Percentiles rank a stretch among this genome's conserved stretches.
phyloP scores from a whole-genome alignment of 2,113 vertebrate genomes.

The Erythrolamprus reginae region DNA sequence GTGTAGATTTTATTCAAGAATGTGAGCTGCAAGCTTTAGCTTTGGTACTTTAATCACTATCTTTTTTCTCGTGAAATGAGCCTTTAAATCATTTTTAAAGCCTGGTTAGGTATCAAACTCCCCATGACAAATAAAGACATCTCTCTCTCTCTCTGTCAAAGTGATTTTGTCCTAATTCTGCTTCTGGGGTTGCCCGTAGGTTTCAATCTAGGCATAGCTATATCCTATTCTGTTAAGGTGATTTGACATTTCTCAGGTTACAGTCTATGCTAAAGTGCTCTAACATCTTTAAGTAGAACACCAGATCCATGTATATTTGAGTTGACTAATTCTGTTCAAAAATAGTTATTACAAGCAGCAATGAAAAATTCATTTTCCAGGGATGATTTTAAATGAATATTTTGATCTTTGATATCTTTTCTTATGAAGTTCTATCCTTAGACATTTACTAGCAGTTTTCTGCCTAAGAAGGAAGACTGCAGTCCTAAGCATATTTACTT shows the following conservation, averaged over 20 bases:
- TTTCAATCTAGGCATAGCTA: background rate
- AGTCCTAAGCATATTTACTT: background rate
- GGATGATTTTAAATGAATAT: background rate
- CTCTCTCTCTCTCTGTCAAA: background rate
- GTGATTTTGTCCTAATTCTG: background rate
- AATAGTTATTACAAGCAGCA: background rate
- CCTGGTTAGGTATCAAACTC: background rate
- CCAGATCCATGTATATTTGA: background rate
- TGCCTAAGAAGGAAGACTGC: background rate
- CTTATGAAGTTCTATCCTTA: background rate
- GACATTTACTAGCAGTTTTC: background rate
- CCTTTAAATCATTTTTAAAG: constrained; percentile 25
- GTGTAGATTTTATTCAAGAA: constrained; percentile 38
- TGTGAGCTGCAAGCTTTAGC: constrained; percentile 10
- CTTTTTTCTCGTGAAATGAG: constrained; percentile 13
- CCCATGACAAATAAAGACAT: background rate
- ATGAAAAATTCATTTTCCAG: background rate
- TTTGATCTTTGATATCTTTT: background rate
- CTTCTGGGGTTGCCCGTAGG: accelerated
- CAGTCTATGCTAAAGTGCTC: accelerated
- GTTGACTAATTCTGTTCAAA: accelerated
- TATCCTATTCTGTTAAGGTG: background rate
- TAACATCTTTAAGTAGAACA: accelerated
- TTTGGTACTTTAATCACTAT: background rate
- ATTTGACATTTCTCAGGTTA: accelerated